Conservation (phyloP, 1,140 invertebrate genomes). For the Leptinotarsa texana region DNA sequence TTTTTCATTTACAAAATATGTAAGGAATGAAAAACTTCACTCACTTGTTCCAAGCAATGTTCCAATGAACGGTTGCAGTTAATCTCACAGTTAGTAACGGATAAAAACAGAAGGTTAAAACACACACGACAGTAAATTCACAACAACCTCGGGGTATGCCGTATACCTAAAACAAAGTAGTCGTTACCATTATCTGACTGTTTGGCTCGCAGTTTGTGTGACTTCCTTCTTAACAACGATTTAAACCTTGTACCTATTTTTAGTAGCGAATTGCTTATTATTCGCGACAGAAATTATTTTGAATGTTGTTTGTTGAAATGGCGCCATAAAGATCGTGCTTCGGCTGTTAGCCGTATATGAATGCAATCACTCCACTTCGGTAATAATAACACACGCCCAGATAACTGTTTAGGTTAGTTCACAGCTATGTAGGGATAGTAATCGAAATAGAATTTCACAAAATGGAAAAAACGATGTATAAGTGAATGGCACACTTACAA, state of each 20-base stretch:
- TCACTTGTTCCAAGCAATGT: too few species aligned
- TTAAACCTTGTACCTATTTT: constrained; percentile 8
- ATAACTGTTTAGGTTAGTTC: too few species aligned
- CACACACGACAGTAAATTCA: not conserved
- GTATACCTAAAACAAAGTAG: not conserved
- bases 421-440: too few species aligned
- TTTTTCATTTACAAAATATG: too few species aligned
- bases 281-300: not conserved
- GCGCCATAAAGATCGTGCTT: not conserved
- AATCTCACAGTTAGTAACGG: not conserved
- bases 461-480: too few species aligned
- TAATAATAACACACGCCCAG: not conserved
- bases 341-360: not conserved
- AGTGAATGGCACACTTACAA: too few species aligned
- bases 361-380: not conserved
- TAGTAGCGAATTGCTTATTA: constrained; percentile 6
- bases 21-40: too few species aligned
- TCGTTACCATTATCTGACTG: not conserved
- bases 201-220: not conserved
- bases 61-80: not conserved
- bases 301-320: constrained; percentile 1
- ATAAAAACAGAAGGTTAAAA: not conserved
- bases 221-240: not conserved
- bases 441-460: too few species aligned
- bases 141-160: not conserved